These are phyloP conservation scores for Proctacanthus coquilletti DNA, from an alignment of 1,140 invertebrate genomes.

Conservation along the genomic window DNA sequence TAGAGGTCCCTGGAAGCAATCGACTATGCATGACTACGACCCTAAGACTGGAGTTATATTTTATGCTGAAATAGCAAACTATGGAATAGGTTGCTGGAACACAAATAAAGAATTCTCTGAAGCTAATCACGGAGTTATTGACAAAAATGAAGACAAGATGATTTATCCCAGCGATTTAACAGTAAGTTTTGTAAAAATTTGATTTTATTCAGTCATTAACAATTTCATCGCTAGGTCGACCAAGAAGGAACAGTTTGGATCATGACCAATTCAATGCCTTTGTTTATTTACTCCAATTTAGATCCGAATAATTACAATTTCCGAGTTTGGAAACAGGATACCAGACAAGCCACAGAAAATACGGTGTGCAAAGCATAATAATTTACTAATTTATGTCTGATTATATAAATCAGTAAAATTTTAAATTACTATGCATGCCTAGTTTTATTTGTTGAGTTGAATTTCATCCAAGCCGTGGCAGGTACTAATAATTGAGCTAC, in stretches of 20 bases:
- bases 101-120: conserved; percentile 32
- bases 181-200: conserved; percentile 12
- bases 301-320: conserved; percentile 41
- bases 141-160: conserved; percentile 36
- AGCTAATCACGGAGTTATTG: conserved; percentile 40
- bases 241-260: conserved; percentile 39
- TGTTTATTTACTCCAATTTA: conserved; percentile 38
- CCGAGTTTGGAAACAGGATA: conserved; percentile 32
- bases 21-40: conserved; percentile 43
- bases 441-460: no score
- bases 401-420: no score
- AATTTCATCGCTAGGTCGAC: conserved; percentile 25
- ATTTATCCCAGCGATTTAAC: conserved; percentile 43
- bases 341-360: conserved; percentile 13
- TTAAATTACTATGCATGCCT: no score
- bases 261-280: conserved; percentile 41
- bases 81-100: conserved; percentile 57
- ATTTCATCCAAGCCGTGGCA: no score
- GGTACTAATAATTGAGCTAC: no score
- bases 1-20: conserved; percentile 42
- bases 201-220: neutral
- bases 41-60: conserved; percentile 40
- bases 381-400: no score
- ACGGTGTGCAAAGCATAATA: no score
- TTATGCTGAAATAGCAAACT: conserved; percentile 45